These are phyloP conservation scores for Ctenodactylus gundi DNA, from an alignment of 2,113 vertebrate genomes.

Conservation along the genomic window DNA sequence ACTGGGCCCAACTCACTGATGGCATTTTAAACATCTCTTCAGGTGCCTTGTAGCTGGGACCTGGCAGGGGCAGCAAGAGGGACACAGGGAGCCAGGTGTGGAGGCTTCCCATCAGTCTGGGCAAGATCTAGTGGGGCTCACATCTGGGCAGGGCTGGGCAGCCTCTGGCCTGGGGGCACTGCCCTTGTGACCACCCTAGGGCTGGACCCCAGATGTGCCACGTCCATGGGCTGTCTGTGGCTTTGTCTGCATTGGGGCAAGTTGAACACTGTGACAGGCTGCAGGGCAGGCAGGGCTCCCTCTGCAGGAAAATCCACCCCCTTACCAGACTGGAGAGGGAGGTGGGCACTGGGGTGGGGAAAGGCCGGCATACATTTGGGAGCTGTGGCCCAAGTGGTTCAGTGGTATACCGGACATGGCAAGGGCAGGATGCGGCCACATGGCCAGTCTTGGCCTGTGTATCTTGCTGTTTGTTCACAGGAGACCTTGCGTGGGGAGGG, in stretches of 20 bases:
- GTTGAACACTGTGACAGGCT: not conserved
- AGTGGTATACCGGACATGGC: not conserved
- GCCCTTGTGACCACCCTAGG: not conserved
- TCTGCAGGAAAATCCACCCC: not conserved
- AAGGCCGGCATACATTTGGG: not conserved
- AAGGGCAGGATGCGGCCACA: too few relatives aligned
- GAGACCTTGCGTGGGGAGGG: not conserved
- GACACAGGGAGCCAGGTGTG: not conserved
- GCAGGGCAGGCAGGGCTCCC: not conserved
- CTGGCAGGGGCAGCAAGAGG: not conserved
- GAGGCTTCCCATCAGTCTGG: not conserved
- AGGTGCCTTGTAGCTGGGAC: rapidly evolving
- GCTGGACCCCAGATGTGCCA: not conserved
- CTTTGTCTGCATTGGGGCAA: not conserved
- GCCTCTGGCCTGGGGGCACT: not conserved
- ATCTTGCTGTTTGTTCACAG: too few relatives aligned
- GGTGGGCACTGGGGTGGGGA: not conserved
- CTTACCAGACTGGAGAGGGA: not conserved
- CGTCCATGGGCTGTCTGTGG: not conserved
- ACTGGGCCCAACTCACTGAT: too few relatives aligned
- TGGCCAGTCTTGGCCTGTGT: not conserved
- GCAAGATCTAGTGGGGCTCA: not conserved
- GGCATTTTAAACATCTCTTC: not conserved
- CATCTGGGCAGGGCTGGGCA: not conserved
- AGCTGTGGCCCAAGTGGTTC: not conserved